Conservation (phyloP, 1,140 invertebrate species). For the Cataglyphis hispanica region DNA sequence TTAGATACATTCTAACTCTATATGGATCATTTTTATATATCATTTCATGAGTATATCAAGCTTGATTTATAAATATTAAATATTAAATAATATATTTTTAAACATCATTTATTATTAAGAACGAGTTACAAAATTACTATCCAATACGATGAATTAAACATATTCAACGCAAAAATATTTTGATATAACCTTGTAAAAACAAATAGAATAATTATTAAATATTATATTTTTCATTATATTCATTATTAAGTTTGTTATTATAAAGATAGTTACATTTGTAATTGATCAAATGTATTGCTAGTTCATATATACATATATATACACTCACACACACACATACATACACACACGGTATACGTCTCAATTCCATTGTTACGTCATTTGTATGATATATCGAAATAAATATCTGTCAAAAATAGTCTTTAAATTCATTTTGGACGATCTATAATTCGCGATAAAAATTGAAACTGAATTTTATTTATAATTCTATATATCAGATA, state of each 20-base stretch:
- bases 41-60: not conserved
- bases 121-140: not conserved
- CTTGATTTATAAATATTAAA: not conserved
- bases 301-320: not conserved
- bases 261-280: conserved; percentile 15
- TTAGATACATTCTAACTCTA: not conserved
- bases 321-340: too few relatives aligned
- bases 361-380: conserved; percentile 2
- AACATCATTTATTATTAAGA: not conserved
- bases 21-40: not conserved
- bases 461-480: too few relatives aligned
- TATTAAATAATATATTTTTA: not conserved
- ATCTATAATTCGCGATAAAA: too few relatives aligned
- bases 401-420: conserved; percentile 1
- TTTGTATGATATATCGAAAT: not conserved
- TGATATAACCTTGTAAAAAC: not conserved
- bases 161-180: not conserved
- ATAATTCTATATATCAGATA: too few relatives aligned
- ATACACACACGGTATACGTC: too few relatives aligned
- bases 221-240: not conserved
- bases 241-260: conserved; percentile 33
- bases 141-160: not conserved
- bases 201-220: not conserved
- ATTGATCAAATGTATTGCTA: conserved; percentile 26
- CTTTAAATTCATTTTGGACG: not conserved